Conservation (phyloP, 2,797 vertebrate species). For the Lepus townsendii region DNA sequence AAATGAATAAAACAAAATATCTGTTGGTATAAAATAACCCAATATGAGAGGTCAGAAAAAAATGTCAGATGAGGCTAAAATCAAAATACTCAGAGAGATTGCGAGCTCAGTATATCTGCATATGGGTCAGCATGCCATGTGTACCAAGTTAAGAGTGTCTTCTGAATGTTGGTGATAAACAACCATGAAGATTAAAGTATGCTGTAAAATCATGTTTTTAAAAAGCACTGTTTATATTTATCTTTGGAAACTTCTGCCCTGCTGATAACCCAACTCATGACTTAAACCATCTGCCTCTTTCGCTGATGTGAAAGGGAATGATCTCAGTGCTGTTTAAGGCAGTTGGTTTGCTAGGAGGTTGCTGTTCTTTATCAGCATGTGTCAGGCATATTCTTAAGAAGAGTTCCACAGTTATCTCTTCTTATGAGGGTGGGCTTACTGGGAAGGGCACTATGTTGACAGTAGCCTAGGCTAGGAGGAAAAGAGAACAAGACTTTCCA, state of each 20-base stretch:
- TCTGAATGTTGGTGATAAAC: slow-evolving; percentile 72
- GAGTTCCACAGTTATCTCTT: neutral
- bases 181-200: slow-evolving; percentile 64
- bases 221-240: slow-evolving; percentile 70
- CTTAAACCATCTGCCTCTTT: slow-evolving; percentile 68
- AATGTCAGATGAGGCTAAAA: slow-evolving; percentile 50
- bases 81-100: slow-evolving; percentile 36
- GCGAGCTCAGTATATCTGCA: slow-evolving; percentile 49
- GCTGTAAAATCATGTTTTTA: slow-evolving; percentile 59
- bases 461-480: neutral
- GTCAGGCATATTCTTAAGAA: neutral
- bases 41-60: slow-evolving; percentile 51
- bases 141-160: slow-evolving; percentile 44
- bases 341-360: neutral
- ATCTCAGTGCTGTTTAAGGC: neutral
- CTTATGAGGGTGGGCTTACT: neutral
- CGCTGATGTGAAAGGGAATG: slow-evolving; percentile 28
- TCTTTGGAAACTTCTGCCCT: slow-evolving; percentile 76
- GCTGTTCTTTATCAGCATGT: neutral
- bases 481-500: neutral
- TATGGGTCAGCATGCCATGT: slow-evolving; percentile 59
- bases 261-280: slow-evolving; percentile 69
- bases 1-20: slow-evolving; percentile 61
- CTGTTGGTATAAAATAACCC: slow-evolving; percentile 63
- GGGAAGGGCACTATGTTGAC: neutral